Evolutionary conservation across 2,797 vertebrate species (phyloP).

Genomic region (Myioborus melanocephalus): DNA sequence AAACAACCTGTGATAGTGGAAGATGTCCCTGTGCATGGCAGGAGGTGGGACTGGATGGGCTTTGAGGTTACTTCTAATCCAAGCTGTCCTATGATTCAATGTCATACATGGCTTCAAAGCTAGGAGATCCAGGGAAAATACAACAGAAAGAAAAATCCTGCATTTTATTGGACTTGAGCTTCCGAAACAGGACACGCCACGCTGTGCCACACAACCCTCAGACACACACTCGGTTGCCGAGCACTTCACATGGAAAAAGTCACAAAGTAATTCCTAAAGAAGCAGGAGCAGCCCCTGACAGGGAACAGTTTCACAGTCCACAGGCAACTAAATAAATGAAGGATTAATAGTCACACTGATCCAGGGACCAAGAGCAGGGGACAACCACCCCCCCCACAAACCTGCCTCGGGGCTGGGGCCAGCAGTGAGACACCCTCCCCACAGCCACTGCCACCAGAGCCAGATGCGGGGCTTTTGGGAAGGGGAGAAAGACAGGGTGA

Average conservation of each 20-base stretch:
- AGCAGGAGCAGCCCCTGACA: not conserved
- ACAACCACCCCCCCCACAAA: fast-evolving
- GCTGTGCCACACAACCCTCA: not conserved
- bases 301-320: fast-evolving
- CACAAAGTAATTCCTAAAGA: not conserved
- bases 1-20: not conserved
- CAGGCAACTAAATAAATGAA: fast-evolving
- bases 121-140: not conserved
- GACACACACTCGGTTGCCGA: fast-evolving
- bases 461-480: fast-evolving
- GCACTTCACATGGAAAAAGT: not conserved
- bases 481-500: not conserved
- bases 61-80: not conserved
- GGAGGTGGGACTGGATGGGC: no score
- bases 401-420: not conserved
- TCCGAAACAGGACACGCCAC: fast-evolving
- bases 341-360: fast-evolving
- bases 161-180: slow-evolving; percentile 28
- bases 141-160: not conserved
- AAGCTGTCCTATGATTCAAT: not conserved
- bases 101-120: not conserved
- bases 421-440: not conserved
- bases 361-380: not conserved
- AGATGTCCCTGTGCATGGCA: not conserved
- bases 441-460: not conserved